phyloP scores from a whole-genome alignment of 2,888 invertebrate genomes.

The Linyphia triangularis region DNA sequence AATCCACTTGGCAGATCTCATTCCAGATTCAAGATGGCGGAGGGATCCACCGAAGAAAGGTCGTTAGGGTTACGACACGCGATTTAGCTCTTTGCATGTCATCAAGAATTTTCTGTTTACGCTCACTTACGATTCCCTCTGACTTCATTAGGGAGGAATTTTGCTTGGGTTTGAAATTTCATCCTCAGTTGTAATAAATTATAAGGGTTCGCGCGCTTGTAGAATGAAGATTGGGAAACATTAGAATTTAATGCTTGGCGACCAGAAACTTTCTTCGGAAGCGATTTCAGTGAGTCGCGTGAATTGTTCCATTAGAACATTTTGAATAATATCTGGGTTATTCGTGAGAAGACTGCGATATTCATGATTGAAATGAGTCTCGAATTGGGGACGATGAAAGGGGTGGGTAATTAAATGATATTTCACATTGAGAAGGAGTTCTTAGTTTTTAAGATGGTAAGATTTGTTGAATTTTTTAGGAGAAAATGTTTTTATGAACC shows the following conservation, averaged over 20 bases:
- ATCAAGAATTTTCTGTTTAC: constrained; percentile 61
- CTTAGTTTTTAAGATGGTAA: too few relatives aligned
- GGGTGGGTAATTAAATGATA: too few relatives aligned
- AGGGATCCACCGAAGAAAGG: constrained; percentile 40
- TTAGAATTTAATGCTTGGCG: constrained; percentile 43
- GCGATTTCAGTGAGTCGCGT: too few relatives aligned
- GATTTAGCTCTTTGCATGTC: constrained; percentile 54
- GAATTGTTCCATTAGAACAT: constrained; percentile 17
- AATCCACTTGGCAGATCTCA: constrained; percentile 21
- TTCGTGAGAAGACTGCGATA: constrained; percentile 5
- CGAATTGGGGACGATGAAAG: too few relatives aligned
- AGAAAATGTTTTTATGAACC: too few relatives aligned
- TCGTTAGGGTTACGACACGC: constrained; percentile 55
- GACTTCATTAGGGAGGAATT: constrained; percentile 48
- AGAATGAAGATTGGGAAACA: constrained; percentile 37
- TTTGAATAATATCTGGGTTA: neutral
- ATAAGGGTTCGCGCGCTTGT: neutral
- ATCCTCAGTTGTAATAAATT: constrained; percentile 4
- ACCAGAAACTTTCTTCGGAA: constrained; percentile 8
- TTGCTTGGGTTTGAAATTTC: constrained; percentile 26
- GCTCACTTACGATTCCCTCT: constrained; percentile 12
- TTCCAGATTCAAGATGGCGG: constrained; percentile 41
- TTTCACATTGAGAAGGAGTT: too few relatives aligned
- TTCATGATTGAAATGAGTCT: too few relatives aligned
- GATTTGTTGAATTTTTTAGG: too few relatives aligned